phyloP scores from a whole-genome alignment of 53 echinoderm and acorn worm genomes.

The Echinarachnius parma region DNA sequence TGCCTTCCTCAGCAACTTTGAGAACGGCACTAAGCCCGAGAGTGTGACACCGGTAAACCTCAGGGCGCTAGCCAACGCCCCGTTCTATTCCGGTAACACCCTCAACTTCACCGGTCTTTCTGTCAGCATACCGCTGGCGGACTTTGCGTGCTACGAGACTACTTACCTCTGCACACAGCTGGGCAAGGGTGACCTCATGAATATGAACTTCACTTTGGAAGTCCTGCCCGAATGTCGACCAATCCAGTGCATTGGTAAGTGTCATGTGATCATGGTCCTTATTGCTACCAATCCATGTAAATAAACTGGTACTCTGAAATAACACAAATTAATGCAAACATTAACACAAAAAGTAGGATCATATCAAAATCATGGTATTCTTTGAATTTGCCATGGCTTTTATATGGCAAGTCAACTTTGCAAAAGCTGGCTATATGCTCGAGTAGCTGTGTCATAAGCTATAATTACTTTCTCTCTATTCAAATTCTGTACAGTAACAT shows the following conservation, averaged over 20 bases:
- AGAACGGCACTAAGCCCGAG: slow-evolving; percentile 20
- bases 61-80: slow-evolving; percentile 12
- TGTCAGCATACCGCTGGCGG: slow-evolving; percentile 8
- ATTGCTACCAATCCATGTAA: too few relatives aligned
- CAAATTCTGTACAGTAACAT: too few relatives aligned
- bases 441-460: too few relatives aligned
- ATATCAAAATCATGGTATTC: too few relatives aligned
- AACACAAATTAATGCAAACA: too few relatives aligned
- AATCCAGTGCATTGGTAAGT: slow-evolving; percentile 22
- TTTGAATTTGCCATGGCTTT: too few relatives aligned
- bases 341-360: too few relatives aligned
- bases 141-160: background rate
- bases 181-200: slow-evolving; percentile 18
- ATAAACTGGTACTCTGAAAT: too few relatives aligned
- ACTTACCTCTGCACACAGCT: slow-evolving; percentile 28
- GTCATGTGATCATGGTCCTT: too few relatives aligned
- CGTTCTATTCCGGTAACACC: slow-evolving; percentile 34
- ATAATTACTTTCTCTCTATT: too few relatives aligned
- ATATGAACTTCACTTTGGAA: slow-evolving; percentile 10
- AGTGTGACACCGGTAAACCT: background rate
- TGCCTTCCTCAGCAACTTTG: slow-evolving; percentile 45
- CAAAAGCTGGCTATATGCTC: too few relatives aligned
- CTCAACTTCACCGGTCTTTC: slow-evolving; percentile 22
- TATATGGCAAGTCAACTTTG: too few relatives aligned
- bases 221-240: slow-evolving; percentile 15